Base-by-base conservation (phyloP, 1,140 invertebrate genomes). In the Leucophenga varia region DNA sequence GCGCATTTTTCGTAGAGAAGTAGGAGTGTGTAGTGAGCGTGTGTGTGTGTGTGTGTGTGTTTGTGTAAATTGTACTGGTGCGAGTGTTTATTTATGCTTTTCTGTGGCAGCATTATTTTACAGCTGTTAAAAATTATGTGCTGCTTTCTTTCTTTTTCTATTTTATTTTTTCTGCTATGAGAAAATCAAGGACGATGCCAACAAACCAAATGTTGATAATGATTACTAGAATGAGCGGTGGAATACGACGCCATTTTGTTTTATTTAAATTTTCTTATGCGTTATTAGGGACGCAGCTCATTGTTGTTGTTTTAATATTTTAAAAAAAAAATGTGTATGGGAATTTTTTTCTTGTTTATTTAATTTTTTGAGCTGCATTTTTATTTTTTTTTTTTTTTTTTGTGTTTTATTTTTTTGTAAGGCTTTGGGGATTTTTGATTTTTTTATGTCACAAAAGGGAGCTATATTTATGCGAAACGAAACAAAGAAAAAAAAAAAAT, bases 101-200 rank as follows among this genome's bases (percentile, higher is more conserved):
- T 51, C 61, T 67, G 63, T 52, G 63, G 56, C 54, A 46, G 60
- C 64, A 67, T 68, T 67, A 68, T 57, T 67, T 67, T 67, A 63
- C 63, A 67, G 59, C 64, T 67, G 63, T 67, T 67, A 54, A 43
- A 49, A 63, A 64, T 51, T 37, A 57, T 59, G 48, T 61, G 49
- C 52, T 49, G 46, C 42, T 51, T 21, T 48, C 6, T 19, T 37
- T 21, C 42, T 6, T 25, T 25, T 25, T 25, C 22, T 25, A 25
- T 25, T 25, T 6, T 25, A 25, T 10, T 25, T 25, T 25, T 25
- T 25, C 22, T 10, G 5, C 22, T 6, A 25, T 10, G 21, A 16
- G 8, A 39, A 55, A 55, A 57, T 65, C 52, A 54, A 61, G 61
- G 52, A 65, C 52, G 65, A 51, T 46, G n/a, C n/a, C n/a, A n/a